These are phyloP conservation scores for Coracopsis vasa DNA, from an alignment of 2,113 vertebrate species.

Conservation along the genomic window DNA sequence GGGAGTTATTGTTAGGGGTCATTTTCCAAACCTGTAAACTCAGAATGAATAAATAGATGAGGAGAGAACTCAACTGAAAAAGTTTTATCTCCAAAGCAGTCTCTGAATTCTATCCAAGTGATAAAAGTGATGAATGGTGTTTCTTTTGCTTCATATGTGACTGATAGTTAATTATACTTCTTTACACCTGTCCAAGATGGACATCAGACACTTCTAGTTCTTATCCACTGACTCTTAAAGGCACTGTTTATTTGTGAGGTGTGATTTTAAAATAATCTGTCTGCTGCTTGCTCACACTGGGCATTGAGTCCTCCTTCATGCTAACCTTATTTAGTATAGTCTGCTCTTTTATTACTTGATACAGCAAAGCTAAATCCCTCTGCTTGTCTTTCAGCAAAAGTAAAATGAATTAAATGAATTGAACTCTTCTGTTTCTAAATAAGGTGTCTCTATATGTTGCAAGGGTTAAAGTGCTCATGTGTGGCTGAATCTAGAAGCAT, in stretches of 20 bases:
- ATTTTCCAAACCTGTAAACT: not conserved
- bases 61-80: not conserved
- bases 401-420: not conserved
- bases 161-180: not conserved
- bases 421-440: not conserved
- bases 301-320: not conserved
- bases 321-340: not conserved
- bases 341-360: not conserved
- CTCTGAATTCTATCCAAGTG: not conserved
- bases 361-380: not conserved
- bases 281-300: not conserved
- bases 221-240: not conserved
- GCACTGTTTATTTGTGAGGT: not conserved
- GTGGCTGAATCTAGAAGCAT: not conserved
- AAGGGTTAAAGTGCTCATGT: not conserved
- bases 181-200: not conserved
- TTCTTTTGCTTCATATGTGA: not conserved
- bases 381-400: not conserved
- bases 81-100: not conserved
- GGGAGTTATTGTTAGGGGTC: rapidly evolving
- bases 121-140: not conserved
- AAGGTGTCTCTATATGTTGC: not conserved
- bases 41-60: not conserved
- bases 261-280: not conserved
- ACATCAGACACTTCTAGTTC: not conserved